Percentiles rank a stretch among this genome's conserved stretches.
Evolutionary conservation across 2,888 invertebrate species (phyloP).

Genomic region (Chydorus sphaericus): DNA sequence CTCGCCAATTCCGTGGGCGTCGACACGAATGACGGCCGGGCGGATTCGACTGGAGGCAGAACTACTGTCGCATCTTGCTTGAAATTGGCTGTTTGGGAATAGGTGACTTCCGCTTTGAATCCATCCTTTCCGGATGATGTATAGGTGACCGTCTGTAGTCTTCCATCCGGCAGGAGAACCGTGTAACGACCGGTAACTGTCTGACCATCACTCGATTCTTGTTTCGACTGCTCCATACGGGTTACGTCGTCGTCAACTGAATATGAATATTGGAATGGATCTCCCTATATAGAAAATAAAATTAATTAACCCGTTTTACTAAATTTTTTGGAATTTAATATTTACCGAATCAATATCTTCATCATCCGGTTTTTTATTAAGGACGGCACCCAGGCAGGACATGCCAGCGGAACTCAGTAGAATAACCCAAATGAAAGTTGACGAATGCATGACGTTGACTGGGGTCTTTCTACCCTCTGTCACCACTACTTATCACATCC

Average conservation of each 20-base stretch:
- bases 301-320: background rate
- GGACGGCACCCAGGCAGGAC: too few relatives aligned
- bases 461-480: too few relatives aligned
- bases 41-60: background rate
- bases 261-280: background rate
- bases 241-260: background rate
- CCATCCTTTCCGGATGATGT: slow-evolving; percentile 12
- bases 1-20: background rate
- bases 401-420: too few relatives aligned
- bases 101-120: slow-evolving; percentile 13
- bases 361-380: too few relatives aligned
- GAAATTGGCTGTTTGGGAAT: slow-evolving; percentile 9
- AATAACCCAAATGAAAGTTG: too few relatives aligned
- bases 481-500: too few relatives aligned
- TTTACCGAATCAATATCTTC: background rate
- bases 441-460: too few relatives aligned
- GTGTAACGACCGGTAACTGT: slow-evolving; percentile 13
- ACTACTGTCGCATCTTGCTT: slow-evolving; percentile 5
- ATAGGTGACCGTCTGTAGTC: slow-evolving; percentile 15
- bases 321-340: background rate
- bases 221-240: slow-evolving; percentile 11
- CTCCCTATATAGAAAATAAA: background rate
- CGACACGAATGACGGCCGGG: background rate
- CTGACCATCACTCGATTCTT: slow-evolving; percentile 8
- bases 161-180: slow-evolving; percentile 14